Conservation (phyloP, 2,797 vertebrate species). For the Pterois miles region DNA sequence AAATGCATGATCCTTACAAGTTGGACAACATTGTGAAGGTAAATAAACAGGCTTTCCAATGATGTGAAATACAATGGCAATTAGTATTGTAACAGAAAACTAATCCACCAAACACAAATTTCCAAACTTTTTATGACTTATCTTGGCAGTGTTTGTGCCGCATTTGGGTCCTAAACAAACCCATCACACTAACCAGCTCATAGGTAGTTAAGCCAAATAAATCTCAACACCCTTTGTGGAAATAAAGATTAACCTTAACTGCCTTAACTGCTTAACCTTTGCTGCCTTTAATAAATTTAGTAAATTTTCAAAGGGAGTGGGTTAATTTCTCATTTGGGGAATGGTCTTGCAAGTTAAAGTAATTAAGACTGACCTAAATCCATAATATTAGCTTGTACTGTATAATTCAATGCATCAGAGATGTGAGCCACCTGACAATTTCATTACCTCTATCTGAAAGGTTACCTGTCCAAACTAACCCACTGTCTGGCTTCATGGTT, state of each 20-base stretch:
- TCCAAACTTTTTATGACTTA: too few relatives aligned
- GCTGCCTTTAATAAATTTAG: not conserved
- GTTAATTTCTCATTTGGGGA: not conserved
- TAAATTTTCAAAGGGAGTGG: not conserved
- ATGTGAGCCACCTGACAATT: constrained; percentile 3
- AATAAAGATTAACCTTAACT: constrained; percentile 19
- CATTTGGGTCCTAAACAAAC: too few relatives aligned
- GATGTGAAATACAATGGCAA: too few relatives aligned
- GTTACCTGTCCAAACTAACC: not conserved
- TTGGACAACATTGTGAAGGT: too few relatives aligned
- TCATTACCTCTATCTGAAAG: constrained; percentile 10
- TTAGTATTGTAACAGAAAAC: too few relatives aligned
- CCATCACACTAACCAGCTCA: not conserved
- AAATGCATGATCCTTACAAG: too few relatives aligned
- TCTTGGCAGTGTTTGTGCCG: too few relatives aligned
- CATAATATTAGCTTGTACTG: not conserved
- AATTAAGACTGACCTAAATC: constrained; percentile 32
- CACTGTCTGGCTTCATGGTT: not conserved
- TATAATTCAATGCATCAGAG: constrained; percentile 11
- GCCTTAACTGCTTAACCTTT: constrained; percentile 5
- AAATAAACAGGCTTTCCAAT: too few relatives aligned
- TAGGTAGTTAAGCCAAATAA: constrained; percentile 22
- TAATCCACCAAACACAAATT: too few relatives aligned
- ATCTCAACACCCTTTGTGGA: not conserved
- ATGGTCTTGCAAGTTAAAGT: not conserved